Evolutionary conservation across 2,113 vertebrate genomes (phyloP), one percentile per base, ranked within the genome.

Genomic region (Lutjanus erythropterus): DNA sequence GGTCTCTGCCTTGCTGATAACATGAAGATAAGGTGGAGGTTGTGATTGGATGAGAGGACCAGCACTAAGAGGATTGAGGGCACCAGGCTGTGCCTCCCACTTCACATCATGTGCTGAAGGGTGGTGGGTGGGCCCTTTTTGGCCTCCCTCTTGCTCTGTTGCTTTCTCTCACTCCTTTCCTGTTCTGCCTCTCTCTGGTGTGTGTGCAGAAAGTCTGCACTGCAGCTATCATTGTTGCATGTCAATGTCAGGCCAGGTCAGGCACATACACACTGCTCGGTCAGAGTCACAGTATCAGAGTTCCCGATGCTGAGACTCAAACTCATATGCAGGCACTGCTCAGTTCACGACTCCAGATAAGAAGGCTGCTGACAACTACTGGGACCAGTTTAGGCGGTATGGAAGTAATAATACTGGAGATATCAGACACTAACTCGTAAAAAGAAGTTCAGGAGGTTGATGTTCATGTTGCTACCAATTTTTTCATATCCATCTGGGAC

Each of bases 21-120:
- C 27, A n/a, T 79, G 46, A 55, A 49, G 70, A 68, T 25, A 31
- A 62, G 80, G 53, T 53, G 58, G 66, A n/a, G 83, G 27, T 60
- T 66, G 29, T 76, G 75, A 87, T 59, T 90, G 86, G 80, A 65
- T 31, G 44, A 79, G 77, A 81, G 68, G 21, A 73, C 65, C 44
- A 60, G 73, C 35, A 60, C 55, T 78, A 81, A 92, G 84, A 92
- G 77, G 86, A 91, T 86, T 89, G 71, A 88, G 60, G 69, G 84
- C 71, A 66, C 69, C 85, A 91, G 89, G 58, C 82, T 80, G 87
- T 83, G 84, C 84, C 76, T 86, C 69, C 78, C 80, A 68, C 71
- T 47, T 69, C 25, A 79, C 60, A 81, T 92, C 86, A 88, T 81
- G 91, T 88, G 84, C 71, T 66, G 27, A 74, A 66, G 60, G 39